phyloP scores from a whole-genome alignment of 2,113 vertebrate genomes.

The Hippopotamus amphibius region DNA sequence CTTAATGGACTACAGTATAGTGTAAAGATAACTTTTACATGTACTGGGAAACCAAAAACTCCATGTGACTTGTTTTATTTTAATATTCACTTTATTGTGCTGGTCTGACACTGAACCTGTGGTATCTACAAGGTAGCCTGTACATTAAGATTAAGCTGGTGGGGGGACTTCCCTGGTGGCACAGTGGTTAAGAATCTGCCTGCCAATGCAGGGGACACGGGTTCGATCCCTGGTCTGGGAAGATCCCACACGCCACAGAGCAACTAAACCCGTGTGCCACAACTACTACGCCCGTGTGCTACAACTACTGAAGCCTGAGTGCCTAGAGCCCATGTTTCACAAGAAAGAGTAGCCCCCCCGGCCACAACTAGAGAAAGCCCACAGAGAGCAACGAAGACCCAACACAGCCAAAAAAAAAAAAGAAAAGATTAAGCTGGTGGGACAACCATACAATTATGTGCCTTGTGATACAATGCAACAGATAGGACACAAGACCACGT shows the following conservation, averaged over 20 bases:
- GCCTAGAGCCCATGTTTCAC: too few relatives aligned
- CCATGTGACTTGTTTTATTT: not conserved
- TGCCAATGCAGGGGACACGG: too few relatives aligned
- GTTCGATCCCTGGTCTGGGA: too few relatives aligned
- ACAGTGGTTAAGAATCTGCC: too few relatives aligned
- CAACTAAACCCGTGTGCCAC: too few relatives aligned
- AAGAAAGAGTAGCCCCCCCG: too few relatives aligned
- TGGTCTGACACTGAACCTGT: not conserved
- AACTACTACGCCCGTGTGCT: too few relatives aligned
- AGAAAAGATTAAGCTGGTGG: not conserved
- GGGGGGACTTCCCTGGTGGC: not conserved
- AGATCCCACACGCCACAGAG: too few relatives aligned
- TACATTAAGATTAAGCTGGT: not conserved
- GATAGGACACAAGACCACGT: not conserved
- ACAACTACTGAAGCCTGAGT: too few relatives aligned
- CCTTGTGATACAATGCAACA: not conserved
- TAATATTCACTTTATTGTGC: not conserved
- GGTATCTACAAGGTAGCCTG: not conserved
- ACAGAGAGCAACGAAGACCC: too few relatives aligned
- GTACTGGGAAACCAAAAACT: not conserved
- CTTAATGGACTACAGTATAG: not conserved
- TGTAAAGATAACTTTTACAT: not conserved
- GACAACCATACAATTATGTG: not conserved
- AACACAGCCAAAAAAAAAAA: too few relatives aligned
- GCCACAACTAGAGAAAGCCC: too few relatives aligned